Evolutionary conservation across 2,113 vertebrate species (phyloP).

Genomic region (Chrysemys picta): DNA sequence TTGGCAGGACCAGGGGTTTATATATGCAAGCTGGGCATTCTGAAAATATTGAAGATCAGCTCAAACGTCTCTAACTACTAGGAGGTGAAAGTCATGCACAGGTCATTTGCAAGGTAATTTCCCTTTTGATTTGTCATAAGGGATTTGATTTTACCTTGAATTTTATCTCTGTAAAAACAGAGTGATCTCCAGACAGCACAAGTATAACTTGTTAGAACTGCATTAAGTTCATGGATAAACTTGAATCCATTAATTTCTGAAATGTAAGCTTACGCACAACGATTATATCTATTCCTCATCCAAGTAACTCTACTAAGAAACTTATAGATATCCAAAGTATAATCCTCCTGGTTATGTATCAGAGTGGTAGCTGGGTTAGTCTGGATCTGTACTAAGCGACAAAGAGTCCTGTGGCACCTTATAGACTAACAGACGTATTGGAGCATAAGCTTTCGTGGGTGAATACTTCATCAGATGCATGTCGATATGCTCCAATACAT

Average conservation of each 20-base stretch:
- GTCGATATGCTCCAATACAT: no score
- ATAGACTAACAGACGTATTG: no score
- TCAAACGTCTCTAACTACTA: background rate
- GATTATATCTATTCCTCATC: background rate
- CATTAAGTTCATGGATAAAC: background rate
- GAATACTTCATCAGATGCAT: no score
- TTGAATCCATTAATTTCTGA: background rate
- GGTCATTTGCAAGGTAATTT: background rate
- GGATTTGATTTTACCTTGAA: background rate
- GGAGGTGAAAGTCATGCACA: background rate
- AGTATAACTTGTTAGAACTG: background rate
- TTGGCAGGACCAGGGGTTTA: background rate
- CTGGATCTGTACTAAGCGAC: no score
- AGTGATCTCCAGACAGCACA: background rate
- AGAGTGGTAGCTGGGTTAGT: no score
- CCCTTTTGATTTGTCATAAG: background rate
- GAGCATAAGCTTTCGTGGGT: no score
- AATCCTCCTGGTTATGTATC: no score
- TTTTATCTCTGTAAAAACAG: background rate
- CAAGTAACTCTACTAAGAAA: background rate
- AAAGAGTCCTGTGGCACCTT: no score
- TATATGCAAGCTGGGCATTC: background rate
- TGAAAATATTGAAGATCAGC: background rate
- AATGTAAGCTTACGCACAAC: background rate
- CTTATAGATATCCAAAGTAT: background rate